phyloP scores from a whole-genome alignment of 2,113 vertebrate genomes.

The Clupea harengus region DNA sequence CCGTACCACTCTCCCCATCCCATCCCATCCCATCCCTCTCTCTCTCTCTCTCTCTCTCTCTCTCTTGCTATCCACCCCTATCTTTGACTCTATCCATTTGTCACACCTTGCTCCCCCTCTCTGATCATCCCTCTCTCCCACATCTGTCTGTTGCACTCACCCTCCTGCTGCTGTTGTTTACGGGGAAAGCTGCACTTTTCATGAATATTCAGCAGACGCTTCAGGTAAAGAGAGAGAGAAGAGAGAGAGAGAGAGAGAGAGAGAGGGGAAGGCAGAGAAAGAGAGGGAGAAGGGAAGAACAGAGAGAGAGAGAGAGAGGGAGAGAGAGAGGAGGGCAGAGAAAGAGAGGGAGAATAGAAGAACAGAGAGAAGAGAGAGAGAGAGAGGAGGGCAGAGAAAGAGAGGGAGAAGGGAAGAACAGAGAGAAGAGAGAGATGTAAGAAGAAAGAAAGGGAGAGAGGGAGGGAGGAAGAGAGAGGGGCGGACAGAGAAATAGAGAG shows the following conservation, averaged over 20 bases:
- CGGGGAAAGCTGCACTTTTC: constrained; percentile 58
- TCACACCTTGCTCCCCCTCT: neutral
- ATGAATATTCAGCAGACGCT: constrained; percentile 62
- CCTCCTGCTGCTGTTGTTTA: constrained; percentile 28
- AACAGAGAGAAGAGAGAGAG: constrained; percentile 25
- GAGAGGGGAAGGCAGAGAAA: neutral
- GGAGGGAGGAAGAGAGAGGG: constrained; percentile 26
- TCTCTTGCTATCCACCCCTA: constrained; percentile 9
- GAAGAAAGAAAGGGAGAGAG: neutral
- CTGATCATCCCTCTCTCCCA: neutral
- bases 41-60: neutral
- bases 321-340: neutral
- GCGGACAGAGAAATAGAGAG: too few relatives aligned
- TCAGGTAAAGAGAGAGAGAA: constrained; percentile 41
- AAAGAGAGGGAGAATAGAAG: constrained; percentile 17
- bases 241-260: constrained; percentile 12
- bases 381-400: neutral
- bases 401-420: neutral
- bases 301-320: neutral
- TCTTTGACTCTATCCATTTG: too few relatives aligned
- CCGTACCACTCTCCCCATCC: neutral
- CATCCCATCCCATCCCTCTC: neutral
- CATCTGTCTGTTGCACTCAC: neutral
- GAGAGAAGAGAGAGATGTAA: too few relatives aligned
- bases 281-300: too few relatives aligned